A percentile compares a stretch with the other conserved stretches of the same genome.
Evolutionary conservation across 1,140 invertebrate species (phyloP).

Genomic region (Caenorhabditis inopinata): DNA sequence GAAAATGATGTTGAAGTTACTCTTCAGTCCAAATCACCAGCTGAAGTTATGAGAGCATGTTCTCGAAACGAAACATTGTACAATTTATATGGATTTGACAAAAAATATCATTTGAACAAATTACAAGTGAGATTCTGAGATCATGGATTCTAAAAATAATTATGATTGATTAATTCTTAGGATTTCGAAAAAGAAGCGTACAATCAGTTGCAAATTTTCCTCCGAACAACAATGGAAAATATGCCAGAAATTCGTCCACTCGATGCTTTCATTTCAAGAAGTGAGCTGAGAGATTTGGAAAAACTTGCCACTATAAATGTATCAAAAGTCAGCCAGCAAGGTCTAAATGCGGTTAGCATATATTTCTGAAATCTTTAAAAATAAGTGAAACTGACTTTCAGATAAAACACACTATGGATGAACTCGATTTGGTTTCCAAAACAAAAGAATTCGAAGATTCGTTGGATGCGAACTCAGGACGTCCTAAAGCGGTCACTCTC

Average conservation of each 20-base stretch:
- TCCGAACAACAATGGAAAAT: slow-evolving; percentile 11
- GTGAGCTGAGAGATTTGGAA: slow-evolving; percentile 5
- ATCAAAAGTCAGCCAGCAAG: slow-evolving; percentile 20
- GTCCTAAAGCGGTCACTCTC: not conserved
- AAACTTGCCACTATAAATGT: slow-evolving; percentile 27
- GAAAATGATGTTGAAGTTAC: slow-evolving; percentile 39
- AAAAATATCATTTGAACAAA: slow-evolving; percentile 59
- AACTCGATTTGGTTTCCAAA: slow-evolving; percentile 36
- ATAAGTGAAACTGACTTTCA: not conserved
- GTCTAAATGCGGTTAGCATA: not conserved
- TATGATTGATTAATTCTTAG: slow-evolving; percentile 14
- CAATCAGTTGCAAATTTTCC: slow-evolving; percentile 42
- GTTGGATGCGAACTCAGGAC: not conserved
- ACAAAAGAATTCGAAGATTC: slow-evolving; percentile 32
- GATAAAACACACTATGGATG: slow-evolving; percentile 38
- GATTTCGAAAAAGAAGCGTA: slow-evolving; percentile 47
- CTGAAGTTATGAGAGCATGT: slow-evolving; percentile 60
- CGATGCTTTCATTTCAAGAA: slow-evolving; percentile 3
- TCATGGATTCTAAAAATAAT: not conserved
- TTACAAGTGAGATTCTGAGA: too few relatives aligned
- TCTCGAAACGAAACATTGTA: slow-evolving; percentile 57
- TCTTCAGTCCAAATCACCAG: slow-evolving; percentile 40
- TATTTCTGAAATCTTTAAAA: not conserved
- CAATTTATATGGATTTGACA: slow-evolving; percentile 61
- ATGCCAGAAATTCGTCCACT: slow-evolving; percentile 31